Percentiles rank a stretch among this genome's conserved stretches.
Evolutionary conservation across 2,888 invertebrate species (phyloP).

Genomic region (Eupithecia pulchellata): DNA sequence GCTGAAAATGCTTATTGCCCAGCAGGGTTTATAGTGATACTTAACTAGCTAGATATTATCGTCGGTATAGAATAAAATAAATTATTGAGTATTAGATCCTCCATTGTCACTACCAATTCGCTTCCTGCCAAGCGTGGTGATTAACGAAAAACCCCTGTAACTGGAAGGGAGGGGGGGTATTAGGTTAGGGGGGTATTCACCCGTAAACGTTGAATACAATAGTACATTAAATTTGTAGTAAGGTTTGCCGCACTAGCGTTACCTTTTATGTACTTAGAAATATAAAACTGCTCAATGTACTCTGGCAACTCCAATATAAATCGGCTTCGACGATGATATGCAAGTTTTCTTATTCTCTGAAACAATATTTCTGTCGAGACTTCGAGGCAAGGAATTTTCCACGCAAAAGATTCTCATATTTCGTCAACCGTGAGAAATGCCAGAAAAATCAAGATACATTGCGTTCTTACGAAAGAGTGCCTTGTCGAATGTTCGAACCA

Average conservation of each 20-base stretch:
- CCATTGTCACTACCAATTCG: neutral
- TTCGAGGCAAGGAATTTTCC: neutral
- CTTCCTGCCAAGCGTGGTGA: neutral
- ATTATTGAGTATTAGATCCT: neutral
- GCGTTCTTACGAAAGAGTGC: neutral
- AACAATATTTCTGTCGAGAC: neutral
- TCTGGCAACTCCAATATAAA: neutral
- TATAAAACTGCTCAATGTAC: too few relatives aligned
- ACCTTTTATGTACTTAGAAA: too few relatives aligned
- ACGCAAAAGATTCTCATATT: neutral
- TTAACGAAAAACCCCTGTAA: too few relatives aligned
- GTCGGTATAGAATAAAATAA: too few relatives aligned
- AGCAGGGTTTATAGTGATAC: too few relatives aligned
- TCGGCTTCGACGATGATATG: neutral
- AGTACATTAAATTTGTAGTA: too few relatives aligned
- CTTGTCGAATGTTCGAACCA: neutral
- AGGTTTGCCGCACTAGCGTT: too few relatives aligned
- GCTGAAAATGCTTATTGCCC: too few relatives aligned
- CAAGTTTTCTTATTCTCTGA: neutral
- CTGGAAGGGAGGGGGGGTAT: too few relatives aligned
- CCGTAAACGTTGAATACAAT: too few relatives aligned
- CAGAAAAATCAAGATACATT: neutral
- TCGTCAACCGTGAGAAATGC: neutral
- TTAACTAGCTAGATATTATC: too few relatives aligned
- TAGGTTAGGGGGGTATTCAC: too few relatives aligned